A percentile compares a stretch with the other conserved stretches of the same genome.
Conservation (phyloP, 2,888 invertebrate genomes). For the Watsonalla cultraria region DNA sequence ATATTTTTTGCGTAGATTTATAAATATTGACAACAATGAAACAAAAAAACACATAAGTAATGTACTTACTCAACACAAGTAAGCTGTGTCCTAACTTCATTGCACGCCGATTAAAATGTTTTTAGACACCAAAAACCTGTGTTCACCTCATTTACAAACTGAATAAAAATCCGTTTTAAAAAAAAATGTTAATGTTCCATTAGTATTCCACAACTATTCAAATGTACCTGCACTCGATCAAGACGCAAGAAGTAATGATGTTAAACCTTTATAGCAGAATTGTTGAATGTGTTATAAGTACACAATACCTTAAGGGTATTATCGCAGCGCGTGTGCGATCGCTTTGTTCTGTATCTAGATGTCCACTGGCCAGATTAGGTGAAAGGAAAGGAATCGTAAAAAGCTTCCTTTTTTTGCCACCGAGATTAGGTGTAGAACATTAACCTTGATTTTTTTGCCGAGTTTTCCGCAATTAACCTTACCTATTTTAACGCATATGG, state of each 20-base stretch:
- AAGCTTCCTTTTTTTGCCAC: constrained; percentile 19
- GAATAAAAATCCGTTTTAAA: neutral
- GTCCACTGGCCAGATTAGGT: constrained; percentile 28
- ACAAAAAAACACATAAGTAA: neutral
- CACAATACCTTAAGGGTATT: constrained; percentile 26
- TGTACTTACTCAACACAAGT: constrained; percentile 26
- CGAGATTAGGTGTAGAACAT: constrained; percentile 31
- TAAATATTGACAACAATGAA: too few relatives aligned
- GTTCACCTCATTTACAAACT: neutral
- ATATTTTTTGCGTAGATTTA: too few relatives aligned
- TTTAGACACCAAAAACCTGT: neutral
- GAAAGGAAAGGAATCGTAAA: constrained; percentile 41
- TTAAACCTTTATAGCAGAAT: constrained; percentile 32
- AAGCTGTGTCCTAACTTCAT: constrained; percentile 27
- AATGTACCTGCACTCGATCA: constrained; percentile 25
- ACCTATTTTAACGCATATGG: too few relatives aligned
- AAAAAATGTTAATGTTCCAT: neutral
- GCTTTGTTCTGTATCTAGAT: constrained; percentile 36
- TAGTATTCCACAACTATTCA: neutral
- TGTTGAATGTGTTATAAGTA: constrained; percentile 50
- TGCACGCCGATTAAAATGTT: neutral
- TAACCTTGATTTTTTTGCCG: constrained; percentile 48
- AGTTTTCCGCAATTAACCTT: constrained; percentile 6
- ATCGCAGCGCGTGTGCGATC: constrained; percentile 19
- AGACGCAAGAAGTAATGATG: constrained; percentile 50